A percentile compares a stretch with the other conserved stretches of the same genome.
Evolutionary conservation across 2,888 invertebrate species (phyloP).

Genomic region (Drosophila maculinotata): DNA sequence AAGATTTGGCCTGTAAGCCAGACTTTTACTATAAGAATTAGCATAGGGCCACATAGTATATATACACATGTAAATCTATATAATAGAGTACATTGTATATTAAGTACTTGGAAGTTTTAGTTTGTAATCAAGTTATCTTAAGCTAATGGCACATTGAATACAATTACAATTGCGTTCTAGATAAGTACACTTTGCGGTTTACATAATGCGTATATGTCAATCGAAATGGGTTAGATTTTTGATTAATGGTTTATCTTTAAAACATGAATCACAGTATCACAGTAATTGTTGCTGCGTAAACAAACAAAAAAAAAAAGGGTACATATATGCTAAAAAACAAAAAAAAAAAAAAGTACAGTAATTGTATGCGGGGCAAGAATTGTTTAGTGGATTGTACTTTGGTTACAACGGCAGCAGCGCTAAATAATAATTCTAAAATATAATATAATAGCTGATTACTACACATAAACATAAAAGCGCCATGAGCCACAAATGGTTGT

Average conservation of each 20-base stretch:
- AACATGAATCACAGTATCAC: conserved; percentile 55
- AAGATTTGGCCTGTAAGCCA: background rate
- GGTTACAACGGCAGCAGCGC: conserved; percentile 54
- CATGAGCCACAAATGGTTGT: conserved; percentile 17
- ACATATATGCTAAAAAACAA: background rate
- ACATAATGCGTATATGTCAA: conserved; percentile 18
- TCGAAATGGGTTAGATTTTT: conserved; percentile 13
- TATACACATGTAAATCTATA: conserved; percentile 2
- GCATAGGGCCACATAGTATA: conserved; percentile 1
- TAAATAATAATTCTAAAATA: conserved; percentile 2
- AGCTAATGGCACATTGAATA: conserved; percentile 78
- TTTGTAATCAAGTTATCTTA: conserved; percentile 51
- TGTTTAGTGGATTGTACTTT: conserved; percentile 57
- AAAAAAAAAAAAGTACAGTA: conserved; percentile 11
- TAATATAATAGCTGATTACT: conserved; percentile 3
- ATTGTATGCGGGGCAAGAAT: conserved; percentile 47
- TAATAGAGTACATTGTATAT: conserved; percentile 5
- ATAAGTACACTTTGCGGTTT: conserved; percentile 71
- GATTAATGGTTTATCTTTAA: conserved; percentile 20
- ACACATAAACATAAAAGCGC: conserved; percentile 12
- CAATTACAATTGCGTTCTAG: conserved; percentile 50
- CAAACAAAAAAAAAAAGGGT: conserved; percentile 14
- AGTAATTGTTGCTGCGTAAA: conserved; percentile 59
- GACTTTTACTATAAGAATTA: background rate
- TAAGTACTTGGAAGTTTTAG: conserved; percentile 52